Conservation (phyloP, 2,888 invertebrate species). For the Rotaria macrura region DNA sequence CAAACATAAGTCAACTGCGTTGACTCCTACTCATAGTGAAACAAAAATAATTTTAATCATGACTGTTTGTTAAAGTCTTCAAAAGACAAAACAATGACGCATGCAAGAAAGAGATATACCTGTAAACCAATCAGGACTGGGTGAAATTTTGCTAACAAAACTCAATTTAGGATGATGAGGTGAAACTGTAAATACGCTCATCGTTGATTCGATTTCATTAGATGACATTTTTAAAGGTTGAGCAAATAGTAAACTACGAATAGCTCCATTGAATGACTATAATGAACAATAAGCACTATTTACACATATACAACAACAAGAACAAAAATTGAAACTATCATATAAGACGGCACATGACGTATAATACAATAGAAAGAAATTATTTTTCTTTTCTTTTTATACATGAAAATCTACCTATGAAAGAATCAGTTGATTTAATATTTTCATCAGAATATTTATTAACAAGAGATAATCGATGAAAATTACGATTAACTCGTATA, state of each 20-base stretch:
- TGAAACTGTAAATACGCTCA: conserved; percentile 25
- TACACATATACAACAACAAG: background rate
- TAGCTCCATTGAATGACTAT: conserved; percentile 27
- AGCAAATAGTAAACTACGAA: conserved; percentile 29
- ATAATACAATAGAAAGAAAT: background rate
- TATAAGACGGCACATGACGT: background rate
- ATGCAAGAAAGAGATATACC: conserved; percentile 52
- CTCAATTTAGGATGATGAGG: conserved; percentile 82
- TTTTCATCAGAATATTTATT: background rate
- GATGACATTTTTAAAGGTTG: conserved; percentile 26
- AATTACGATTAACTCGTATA: background rate
- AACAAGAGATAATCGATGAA: background rate
- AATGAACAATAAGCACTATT: background rate
- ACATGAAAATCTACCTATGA: background rate
- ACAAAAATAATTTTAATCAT: background rate
- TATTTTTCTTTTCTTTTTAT: background rate
- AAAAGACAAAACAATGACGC: background rate
- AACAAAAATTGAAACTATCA: background rate
- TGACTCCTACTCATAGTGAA: conserved; percentile 60
- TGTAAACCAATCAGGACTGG: conserved; percentile 94
- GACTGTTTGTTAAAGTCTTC: background rate
- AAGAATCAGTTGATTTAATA: background rate
- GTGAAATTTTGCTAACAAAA: conserved; percentile 83
- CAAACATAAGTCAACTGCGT: conserved; percentile 75
- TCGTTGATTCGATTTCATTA: conserved; percentile 22